Evolutionary conservation across 2,888 invertebrate genomes (phyloP), one percentile per base, ranked within the genome.

Genomic region (Pristionchus japonicus): DNA sequence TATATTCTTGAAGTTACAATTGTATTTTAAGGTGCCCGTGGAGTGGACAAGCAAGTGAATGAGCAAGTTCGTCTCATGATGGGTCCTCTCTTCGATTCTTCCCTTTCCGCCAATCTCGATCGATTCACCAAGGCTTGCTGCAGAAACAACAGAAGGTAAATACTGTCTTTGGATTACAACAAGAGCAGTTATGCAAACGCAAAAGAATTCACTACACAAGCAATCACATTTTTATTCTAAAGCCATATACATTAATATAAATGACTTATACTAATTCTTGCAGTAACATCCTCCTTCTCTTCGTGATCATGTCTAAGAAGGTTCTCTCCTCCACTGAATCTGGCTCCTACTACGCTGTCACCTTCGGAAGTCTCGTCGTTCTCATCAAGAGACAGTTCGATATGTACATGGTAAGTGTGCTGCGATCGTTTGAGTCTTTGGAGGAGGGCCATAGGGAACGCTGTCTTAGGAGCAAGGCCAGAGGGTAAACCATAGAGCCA

Each of bases 261-360:
- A 57, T 57, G 6, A 4, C 31, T 17, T 31, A 23, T 7, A 74
- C 13, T 74, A 11, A 40, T 95, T 95, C 94, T 93, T 95, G 52
- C 93, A 98, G 98, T 95, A 98, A 98, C 95, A 97, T 97, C 87
- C 97, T 98, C 96, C 97, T 97, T 92, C 97, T 98, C 90, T 96
- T 98, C 94, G 98, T 98, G 23, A 96, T 97, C 91, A 96, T 98
- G 93, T 97, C 97, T 91, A 97, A 97, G 94, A 98, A 98, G 94
- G 90, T 91, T 1, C 86, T 92, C 49, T 82, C 97, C 47, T 61
- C 87, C 6, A 87, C 49, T 13, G 87, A 87, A 43, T 96, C 97
- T 85, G 97, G 97, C 89, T 97, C 97, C 49, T 97, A 97, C 95
- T 96, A 98, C 52, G 97, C 97, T 92, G 97, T 97, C 96, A 92